phyloP scores from a whole-genome alignment of 2,113 vertebrate species.

The Malurus melanocephalus region DNA sequence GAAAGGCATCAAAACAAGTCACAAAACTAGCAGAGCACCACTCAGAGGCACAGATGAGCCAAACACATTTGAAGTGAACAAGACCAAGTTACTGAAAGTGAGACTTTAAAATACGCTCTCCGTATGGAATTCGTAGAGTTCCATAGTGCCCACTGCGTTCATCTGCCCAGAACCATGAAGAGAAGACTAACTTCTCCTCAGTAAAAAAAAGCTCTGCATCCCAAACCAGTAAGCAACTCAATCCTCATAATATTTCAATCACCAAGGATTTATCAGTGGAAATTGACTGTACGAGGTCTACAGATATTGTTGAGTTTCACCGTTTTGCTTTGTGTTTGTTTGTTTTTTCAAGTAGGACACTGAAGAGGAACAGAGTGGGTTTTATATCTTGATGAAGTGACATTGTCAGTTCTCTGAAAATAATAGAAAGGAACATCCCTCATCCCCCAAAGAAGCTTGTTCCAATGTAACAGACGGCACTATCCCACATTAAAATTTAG shows the following conservation, averaged over 20 bases:
- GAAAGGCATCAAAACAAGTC: background rate
- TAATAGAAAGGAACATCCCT: background rate
- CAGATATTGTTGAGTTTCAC: background rate
- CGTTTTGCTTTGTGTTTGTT: background rate
- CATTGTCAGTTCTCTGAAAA: background rate
- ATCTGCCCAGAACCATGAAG: background rate
- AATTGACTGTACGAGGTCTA: background rate
- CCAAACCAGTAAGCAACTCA: background rate
- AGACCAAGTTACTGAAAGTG: background rate
- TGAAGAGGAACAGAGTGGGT: background rate
- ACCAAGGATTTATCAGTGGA: background rate
- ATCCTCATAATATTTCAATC: background rate
- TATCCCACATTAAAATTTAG: background rate
- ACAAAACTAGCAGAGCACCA: background rate
- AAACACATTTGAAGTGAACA: background rate
- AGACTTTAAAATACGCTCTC: background rate
- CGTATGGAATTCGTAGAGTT: background rate
- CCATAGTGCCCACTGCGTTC: background rate
- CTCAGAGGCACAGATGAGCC: accelerated
- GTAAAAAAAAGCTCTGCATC: background rate
- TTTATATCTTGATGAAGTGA: background rate
- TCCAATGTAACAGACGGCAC: background rate
- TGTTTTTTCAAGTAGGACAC: background rate
- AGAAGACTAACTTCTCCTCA: background rate
- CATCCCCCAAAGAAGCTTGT: background rate